These are phyloP conservation scores for Prionace glauca DNA, from an alignment of 2,797 vertebrate species.

Conservation along the genomic window DNA sequence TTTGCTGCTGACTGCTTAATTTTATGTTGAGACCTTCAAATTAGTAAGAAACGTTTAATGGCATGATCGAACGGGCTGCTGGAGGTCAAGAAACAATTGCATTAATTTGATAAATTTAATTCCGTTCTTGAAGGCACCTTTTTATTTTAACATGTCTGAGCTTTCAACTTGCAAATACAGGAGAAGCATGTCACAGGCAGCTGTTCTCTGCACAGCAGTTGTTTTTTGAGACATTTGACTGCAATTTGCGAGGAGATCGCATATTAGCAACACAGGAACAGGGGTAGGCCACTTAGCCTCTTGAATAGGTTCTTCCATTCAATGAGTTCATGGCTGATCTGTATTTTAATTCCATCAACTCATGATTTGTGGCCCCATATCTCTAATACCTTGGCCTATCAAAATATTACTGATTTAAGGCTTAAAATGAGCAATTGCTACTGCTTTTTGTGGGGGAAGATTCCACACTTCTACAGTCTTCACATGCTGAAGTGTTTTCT, in stretches of 20 bases:
- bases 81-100: neutral
- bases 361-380: neutral
- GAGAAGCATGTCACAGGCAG: neutral
- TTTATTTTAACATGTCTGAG: neutral
- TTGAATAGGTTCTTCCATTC: too few species aligned
- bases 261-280: neutral
- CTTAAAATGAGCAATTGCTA: neutral
- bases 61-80: neutral
- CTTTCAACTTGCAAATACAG: neutral
- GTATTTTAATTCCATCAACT: neutral
- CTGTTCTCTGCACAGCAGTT: neutral
- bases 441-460: neutral
- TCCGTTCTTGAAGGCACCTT: neutral
- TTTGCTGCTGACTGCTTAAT: neutral
- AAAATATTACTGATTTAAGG: neutral
- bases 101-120: neutral
- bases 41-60: neutral
- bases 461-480: neutral
- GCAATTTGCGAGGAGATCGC: neutral
- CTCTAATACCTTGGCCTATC: neutral
- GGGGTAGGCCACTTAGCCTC: too few species aligned
- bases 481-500: neutral
- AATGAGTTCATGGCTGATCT: too few species aligned
- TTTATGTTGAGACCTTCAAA: constrained; percentile 1
- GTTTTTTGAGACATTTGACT: neutral